Evolutionary conservation across 2,797 vertebrate species (phyloP).

Genomic region (Cyprinodon diabolis): DNA sequence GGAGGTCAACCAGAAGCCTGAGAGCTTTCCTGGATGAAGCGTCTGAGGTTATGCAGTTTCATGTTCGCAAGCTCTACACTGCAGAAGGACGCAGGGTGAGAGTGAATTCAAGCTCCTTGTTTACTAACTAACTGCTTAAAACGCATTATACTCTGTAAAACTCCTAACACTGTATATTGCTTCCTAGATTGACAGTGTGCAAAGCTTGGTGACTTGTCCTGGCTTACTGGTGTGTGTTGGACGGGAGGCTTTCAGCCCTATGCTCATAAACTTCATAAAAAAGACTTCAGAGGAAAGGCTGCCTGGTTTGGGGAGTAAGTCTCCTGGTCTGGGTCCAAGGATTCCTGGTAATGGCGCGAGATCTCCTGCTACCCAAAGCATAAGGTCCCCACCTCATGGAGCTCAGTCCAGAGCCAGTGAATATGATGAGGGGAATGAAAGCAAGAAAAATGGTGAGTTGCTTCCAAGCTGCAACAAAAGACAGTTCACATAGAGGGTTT

Average conservation of each 20-base stretch:
- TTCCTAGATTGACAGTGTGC: slow-evolving; percentile 86
- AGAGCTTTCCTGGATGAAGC: slow-evolving; percentile 87
- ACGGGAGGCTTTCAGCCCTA: slow-evolving; percentile 84
- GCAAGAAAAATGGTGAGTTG: slow-evolving; percentile 76
- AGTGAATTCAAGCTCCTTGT: neutral
- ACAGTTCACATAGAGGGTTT: neutral
- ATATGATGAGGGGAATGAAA: slow-evolving; percentile 78
- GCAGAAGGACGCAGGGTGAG: slow-evolving; percentile 88
- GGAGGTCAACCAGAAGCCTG: slow-evolving; percentile 83
- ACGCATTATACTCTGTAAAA: neutral
- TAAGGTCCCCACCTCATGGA: slow-evolving; percentile 65
- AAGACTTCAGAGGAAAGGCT: slow-evolving; percentile 82
- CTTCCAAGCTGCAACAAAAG: neutral
- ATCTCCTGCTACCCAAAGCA: slow-evolving; percentile 60
- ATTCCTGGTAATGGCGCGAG: slow-evolving; percentile 68
- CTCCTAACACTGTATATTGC: slow-evolving; percentile 9
- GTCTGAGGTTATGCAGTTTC: slow-evolving; percentile 89
- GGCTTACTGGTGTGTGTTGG: slow-evolving; percentile 86
- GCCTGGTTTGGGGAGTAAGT: slow-evolving; percentile 70
- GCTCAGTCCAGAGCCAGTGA: slow-evolving; percentile 77
- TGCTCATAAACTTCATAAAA: slow-evolving; percentile 74
- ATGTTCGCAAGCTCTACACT: slow-evolving; percentile 89
- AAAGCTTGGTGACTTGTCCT: slow-evolving; percentile 83
- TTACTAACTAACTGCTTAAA: neutral
- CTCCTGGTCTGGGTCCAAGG: slow-evolving; percentile 57